Conservation (phyloP, 2,797 vertebrate species). For the Tokudaia muenninki region DNA sequence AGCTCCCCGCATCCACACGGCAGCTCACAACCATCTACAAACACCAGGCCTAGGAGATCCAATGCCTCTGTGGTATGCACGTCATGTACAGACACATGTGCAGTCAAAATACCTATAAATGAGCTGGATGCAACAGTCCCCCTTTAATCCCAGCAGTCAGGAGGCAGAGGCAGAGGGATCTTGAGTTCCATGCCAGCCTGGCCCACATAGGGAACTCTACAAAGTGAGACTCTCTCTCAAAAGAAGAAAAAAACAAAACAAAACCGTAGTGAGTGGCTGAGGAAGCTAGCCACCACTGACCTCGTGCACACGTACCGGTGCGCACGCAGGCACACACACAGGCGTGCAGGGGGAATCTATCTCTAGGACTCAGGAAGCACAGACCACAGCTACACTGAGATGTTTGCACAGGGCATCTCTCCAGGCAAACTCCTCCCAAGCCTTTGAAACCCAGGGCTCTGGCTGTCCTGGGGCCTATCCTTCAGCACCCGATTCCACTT, state of each 20-base stretch:
- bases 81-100: not conserved
- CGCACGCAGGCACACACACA: not conserved
- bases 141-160: not conserved
- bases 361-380: not conserved
- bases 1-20: too few species aligned
- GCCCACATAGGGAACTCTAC: too few species aligned
- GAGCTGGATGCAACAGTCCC: not conserved
- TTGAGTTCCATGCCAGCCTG: not conserved
- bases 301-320: not conserved
- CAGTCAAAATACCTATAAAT: not conserved
- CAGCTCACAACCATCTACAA: too few species aligned
- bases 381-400: not conserved
- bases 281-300: not conserved
- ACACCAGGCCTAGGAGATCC: not conserved
- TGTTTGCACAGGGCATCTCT: not conserved
- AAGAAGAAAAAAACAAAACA: not conserved
- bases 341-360: not conserved
- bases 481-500: not conserved
- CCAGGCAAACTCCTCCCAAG: not conserved
- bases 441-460: not conserved
- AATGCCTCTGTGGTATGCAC: too few species aligned
- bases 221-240: not conserved
- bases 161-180: not conserved
- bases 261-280: not conserved
- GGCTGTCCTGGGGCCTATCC: too few species aligned